A percentile compares a stretch with the other conserved stretches of the same genome.
Conservation (phyloP, 1,140 invertebrate genomes). For the Saccostrea cuccullata region DNA sequence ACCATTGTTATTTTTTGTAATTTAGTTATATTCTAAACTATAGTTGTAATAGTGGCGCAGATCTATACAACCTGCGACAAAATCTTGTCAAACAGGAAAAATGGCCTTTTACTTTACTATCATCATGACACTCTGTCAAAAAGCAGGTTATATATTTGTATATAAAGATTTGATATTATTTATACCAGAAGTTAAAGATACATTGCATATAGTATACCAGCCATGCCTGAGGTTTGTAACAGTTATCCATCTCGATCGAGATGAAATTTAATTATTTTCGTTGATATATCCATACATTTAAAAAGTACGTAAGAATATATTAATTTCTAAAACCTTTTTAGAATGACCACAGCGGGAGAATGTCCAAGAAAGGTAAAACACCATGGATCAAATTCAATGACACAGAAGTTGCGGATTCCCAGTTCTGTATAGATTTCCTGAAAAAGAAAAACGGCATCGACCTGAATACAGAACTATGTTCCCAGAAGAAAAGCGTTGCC, state of each 20-base stretch:
- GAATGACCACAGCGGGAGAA: slow-evolving; percentile 53
- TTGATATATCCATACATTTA: too few relatives aligned
- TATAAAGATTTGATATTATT: too few relatives aligned
- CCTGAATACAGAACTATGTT: slow-evolving; percentile 60
- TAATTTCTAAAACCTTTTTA: background rate
- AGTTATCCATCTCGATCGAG: too few relatives aligned
- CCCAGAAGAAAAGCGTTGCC: slow-evolving; percentile 59
- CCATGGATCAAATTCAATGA: slow-evolving; percentile 79
- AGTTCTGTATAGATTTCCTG: slow-evolving; percentile 75
- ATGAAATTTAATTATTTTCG: too few relatives aligned
- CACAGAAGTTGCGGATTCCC: slow-evolving; percentile 74
- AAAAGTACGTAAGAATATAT: too few relatives aligned
- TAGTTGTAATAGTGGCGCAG: too few relatives aligned
- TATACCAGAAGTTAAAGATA: background rate
- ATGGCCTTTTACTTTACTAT: background rate
- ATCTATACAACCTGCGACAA: too few relatives aligned
- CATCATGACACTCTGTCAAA: background rate
- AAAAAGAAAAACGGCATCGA: slow-evolving; percentile 69
- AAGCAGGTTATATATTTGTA: too few relatives aligned
- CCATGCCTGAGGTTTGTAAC: too few relatives aligned
- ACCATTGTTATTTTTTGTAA: too few relatives aligned
- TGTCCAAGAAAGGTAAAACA: slow-evolving; percentile 64
- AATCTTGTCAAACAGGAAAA: background rate
- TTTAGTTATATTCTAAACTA: too few relatives aligned
- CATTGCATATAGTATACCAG: too few relatives aligned